Evolutionary conservation across 2,888 invertebrate genomes (phyloP), one percentile per base, ranked within the genome.

Genomic region (Bembecia ichneumoniformis): DNA sequence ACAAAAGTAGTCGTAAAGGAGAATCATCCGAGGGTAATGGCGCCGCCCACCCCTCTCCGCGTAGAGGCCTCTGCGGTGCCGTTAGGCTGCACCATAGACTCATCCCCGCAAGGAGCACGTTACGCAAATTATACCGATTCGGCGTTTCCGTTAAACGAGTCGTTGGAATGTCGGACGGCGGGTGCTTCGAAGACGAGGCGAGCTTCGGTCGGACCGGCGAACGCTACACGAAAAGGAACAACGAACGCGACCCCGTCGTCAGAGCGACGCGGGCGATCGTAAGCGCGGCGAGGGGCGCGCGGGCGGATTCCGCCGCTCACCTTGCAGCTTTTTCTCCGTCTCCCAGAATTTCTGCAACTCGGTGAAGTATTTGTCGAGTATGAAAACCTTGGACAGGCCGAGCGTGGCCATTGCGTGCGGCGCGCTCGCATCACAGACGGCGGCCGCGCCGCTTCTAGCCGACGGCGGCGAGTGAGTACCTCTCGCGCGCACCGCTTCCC

Each of bases 321-420:
- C 97, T 93, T 96, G 95, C 74, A 96, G 90, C 88, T 96, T 96
- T 89, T 96, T 96, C 87, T 97, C 97, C 57, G 96, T 96, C 88
- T 96, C 96, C 95, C 96, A 96, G 89, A 96, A 96, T 89, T 97
- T 97, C 83, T 96, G 96, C 84, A 97, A 90, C 89, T 97, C 97
- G 63, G 96, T 96, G 89, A 97, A 97, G 88, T 97, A 97, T 87
- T 97, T 97, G 92, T 97, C 97, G 91, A 97, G 92, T 83, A 97
- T 97, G 91, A 96, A 97, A 87, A 96, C 96, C 90, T 97, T 97
- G 80, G 96, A 96, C 72, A 96, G 93, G 90, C 96, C 96, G 89
- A 96, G 91, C 87, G 96, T 96, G 91, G 96, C 96, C 96, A 96
- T 96, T 88, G 77, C 84, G 80, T 74, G 74, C 74, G 74, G 67